Evolutionary conservation across 2,888 invertebrate species (phyloP).

Genomic region (Hecatera dysodea): DNA sequence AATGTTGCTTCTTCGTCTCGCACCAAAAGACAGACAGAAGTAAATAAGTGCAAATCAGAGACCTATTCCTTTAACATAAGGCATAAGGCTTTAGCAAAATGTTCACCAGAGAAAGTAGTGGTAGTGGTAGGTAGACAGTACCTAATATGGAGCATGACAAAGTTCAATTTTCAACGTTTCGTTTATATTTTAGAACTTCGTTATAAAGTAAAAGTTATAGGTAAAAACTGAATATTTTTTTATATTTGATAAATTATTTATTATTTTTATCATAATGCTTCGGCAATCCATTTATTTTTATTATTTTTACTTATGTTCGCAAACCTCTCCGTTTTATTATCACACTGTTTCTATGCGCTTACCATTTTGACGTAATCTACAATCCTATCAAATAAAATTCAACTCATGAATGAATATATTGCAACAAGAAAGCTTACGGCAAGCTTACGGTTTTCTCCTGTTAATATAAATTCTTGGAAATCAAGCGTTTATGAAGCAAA

Average conservation of each 20-base stretch:
- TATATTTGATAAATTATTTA: neutral
- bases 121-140: too few relatives aligned
- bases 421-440: neutral
- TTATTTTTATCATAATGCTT: neutral
- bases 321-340: conserved; percentile 20
- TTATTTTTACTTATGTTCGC: too few relatives aligned
- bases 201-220: neutral
- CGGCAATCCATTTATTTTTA: neutral
- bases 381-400: neutral
- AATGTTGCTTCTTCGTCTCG: neutral
- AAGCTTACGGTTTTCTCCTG: too few relatives aligned
- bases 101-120: neutral
- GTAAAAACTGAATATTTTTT: neutral
- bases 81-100: too few relatives aligned
- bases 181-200: conserved; percentile 9
- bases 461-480: neutral
- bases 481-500: neutral
- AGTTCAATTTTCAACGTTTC: conserved; percentile 7
- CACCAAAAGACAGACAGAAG: neutral
- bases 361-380: conserved; percentile 10
- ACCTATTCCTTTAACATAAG: too few relatives aligned
- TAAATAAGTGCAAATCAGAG: neutral
- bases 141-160: conserved; percentile 11
- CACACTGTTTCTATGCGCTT: neutral
- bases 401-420: neutral